Conservation (phyloP, 1,140 invertebrate species). For the Archegozetes longisetosus region DNA sequence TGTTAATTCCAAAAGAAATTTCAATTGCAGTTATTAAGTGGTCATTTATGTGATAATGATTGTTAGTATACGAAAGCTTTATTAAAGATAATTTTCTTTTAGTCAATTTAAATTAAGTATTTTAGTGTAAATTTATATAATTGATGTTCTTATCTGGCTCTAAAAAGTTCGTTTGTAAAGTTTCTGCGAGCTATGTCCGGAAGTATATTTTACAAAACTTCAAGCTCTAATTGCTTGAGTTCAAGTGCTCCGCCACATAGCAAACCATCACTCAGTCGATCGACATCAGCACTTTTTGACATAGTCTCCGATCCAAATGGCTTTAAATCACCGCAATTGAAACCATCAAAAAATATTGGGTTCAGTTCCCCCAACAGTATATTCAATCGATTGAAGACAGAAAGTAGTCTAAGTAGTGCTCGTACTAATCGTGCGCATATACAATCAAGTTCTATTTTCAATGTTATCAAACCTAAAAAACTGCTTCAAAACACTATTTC, state of each 20-base stretch:
- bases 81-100: no score
- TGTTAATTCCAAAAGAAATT: no score
- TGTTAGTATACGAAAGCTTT: no score
- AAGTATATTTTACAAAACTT: background rate
- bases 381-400: background rate
- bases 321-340: background rate
- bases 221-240: background rate
- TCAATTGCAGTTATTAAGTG: no score
- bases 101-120: no score
- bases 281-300: background rate
- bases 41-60: no score
- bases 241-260: background rate
- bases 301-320: background rate
- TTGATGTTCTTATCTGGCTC: no score
- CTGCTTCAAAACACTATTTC: no score
- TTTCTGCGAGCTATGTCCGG: background rate
- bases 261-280: background rate
- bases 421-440: background rate
- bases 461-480: background rate
- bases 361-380: background rate
- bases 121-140: no score
- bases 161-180: no score
- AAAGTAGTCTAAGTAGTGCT: background rate
- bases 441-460: background rate
- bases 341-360: background rate